Conservation (phyloP, 2,797 vertebrate species). For the Catostomus latipinnis region DNA sequence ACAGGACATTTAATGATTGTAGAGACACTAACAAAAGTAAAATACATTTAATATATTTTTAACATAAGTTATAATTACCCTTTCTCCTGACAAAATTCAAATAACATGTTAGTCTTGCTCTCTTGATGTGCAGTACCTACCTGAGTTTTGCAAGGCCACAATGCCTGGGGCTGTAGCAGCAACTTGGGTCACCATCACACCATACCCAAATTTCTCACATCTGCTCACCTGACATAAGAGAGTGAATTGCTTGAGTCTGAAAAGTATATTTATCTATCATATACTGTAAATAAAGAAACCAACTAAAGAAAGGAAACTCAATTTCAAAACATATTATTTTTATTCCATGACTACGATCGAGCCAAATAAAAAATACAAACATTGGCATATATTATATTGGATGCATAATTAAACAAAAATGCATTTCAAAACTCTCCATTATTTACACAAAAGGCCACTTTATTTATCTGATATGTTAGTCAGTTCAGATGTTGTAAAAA, state of each 20-base stretch:
- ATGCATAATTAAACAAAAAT: too few relatives aligned
- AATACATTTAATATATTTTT: neutral
- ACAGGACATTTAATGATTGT: slow-evolving; percentile 2
- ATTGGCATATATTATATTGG: neutral
- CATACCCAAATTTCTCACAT: slow-evolving; percentile 88
- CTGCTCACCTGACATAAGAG: slow-evolving; percentile 80
- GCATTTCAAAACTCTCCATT: too few relatives aligned
- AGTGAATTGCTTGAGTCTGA: neutral
- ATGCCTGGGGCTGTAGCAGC: slow-evolving; percentile 87
- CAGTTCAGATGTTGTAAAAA: too few relatives aligned
- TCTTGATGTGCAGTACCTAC: neutral
- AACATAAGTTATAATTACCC: neutral
- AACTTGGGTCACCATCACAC: slow-evolving; percentile 89
- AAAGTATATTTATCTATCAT: neutral
- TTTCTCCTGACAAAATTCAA: too few relatives aligned
- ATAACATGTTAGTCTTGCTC: too few relatives aligned
- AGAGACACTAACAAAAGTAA: slow-evolving; percentile 20
- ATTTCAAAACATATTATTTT: neutral
- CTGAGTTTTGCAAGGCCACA: slow-evolving; percentile 72
- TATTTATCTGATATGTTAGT: too few relatives aligned
- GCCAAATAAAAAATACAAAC: neutral
- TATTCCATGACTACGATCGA: neutral
- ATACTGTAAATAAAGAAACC: too few relatives aligned
- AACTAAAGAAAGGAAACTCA: neutral
- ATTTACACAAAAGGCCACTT: too few relatives aligned